Percentiles rank a stretch among this genome's conserved stretches.
phyloP scores from a whole-genome alignment of 2,888 invertebrate species.

The Xestia sexstrigata region DNA sequence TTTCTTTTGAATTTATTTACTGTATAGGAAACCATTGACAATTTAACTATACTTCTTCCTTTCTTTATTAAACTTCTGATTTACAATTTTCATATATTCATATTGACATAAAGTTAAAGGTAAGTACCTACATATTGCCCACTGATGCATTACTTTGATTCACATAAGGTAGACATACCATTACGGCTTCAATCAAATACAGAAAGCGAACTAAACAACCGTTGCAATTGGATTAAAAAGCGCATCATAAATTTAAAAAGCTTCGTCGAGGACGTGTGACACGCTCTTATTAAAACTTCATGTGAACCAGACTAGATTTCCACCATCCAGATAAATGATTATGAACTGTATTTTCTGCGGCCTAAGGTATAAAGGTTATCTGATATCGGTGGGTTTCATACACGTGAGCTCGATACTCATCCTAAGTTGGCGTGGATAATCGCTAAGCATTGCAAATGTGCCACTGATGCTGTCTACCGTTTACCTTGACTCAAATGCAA shows the following conservation, averaged over 20 bases:
- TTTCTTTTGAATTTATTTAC: slow-evolving; percentile 28
- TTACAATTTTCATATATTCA: neutral
- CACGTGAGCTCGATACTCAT: slow-evolving; percentile 63
- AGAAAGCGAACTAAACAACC: slow-evolving; percentile 68
- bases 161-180: slow-evolving; percentile 35
- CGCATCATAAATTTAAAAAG: slow-evolving; percentile 73
- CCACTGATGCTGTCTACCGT: slow-evolving; percentile 77
- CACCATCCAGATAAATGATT: slow-evolving; percentile 25
- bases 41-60: neutral
- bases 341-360: slow-evolving; percentile 36
- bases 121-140: neutral
- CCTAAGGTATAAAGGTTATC: slow-evolving; percentile 35
- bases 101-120: neutral
- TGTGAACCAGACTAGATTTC: slow-evolving; percentile 52
- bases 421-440: slow-evolving; percentile 86
- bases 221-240: slow-evolving; percentile 76
- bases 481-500: slow-evolving; percentile 66
- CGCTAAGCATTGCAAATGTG: slow-evolving; percentile 77
- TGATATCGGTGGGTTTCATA: slow-evolving; percentile 33
- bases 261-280: slow-evolving; percentile 71
- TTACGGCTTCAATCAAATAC: slow-evolving; percentile 48
- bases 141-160: slow-evolving; percentile 25
- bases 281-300: slow-evolving; percentile 80
- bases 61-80: neutral
- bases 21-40: slow-evolving; percentile 22